phyloP scores from a whole-genome alignment of 2,113 vertebrate genomes.

The Cathartes aura region DNA sequence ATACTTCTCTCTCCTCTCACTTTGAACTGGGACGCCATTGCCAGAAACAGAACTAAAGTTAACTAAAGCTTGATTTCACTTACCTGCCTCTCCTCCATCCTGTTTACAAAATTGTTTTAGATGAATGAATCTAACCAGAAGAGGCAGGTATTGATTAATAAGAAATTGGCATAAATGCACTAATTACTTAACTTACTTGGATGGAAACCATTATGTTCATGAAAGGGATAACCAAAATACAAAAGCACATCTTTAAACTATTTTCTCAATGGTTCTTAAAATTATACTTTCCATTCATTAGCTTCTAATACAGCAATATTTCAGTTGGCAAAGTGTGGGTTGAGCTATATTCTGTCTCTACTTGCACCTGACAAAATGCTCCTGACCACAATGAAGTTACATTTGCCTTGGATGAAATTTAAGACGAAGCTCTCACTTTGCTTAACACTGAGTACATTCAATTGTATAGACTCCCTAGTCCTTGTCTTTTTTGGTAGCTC shows the following conservation, averaged over 20 bases:
- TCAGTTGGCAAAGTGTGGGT: not conserved
- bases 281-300: not conserved
- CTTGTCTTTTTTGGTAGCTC: not conserved
- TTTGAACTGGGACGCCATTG: not conserved
- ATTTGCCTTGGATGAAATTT: not conserved
- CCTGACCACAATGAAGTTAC: not conserved
- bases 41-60: not conserved
- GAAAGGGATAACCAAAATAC: not conserved
- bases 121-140: not conserved
- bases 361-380: not conserved
- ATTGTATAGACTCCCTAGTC: not conserved
- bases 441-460: not conserved
- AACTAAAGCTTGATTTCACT: not conserved
- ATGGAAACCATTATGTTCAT: not conserved
- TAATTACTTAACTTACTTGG: not conserved
- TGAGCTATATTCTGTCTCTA: not conserved
- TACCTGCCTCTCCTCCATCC: not conserved
- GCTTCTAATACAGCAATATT: not conserved
- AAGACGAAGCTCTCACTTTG: not conserved
- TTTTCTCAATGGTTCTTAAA: not conserved
- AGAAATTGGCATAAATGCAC: not conserved
- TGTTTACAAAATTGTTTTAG: not conserved
- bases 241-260: not conserved
- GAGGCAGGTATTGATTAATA: not conserved
- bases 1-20: not conserved